Evolutionary conservation across 2,113 vertebrate genomes (phyloP).

Genomic region (Neogobius melanostomus): DNA sequence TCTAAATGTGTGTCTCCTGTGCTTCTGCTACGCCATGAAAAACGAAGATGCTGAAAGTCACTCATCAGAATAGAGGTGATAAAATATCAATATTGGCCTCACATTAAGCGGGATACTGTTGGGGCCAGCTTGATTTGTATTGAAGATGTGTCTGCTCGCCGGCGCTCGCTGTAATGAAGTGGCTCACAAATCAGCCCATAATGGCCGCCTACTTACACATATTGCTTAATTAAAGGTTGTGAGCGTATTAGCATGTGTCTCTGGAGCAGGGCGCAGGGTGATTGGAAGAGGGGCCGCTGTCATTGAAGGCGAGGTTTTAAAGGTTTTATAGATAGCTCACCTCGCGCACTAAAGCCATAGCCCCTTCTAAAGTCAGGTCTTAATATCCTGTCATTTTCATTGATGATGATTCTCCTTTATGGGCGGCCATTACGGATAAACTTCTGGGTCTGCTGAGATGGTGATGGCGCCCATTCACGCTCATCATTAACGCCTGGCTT

Average conservation of each 20-base stretch:
- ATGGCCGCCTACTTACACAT: conserved; percentile 99
- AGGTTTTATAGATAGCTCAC: conserved; percentile 98
- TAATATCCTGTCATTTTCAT: conserved; percentile 91
- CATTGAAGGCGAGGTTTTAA: conserved; percentile 85
- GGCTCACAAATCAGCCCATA: conserved; percentile 98
- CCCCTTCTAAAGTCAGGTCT: conserved; percentile 79
- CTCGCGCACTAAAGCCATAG: conserved; percentile 86
- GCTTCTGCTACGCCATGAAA: conserved; percentile 75
- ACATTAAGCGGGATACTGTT: conserved; percentile 92
- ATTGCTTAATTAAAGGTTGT: conserved; percentile 99
- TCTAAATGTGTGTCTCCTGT: conserved; percentile 58
- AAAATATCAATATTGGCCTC: conserved; percentile 89
- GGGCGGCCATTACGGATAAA: conserved; percentile 72
- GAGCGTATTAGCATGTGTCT: conserved; percentile 99
- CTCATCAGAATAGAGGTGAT: conserved; percentile 83
- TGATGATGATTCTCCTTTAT: conserved; percentile 81
- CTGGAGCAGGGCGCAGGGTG: conserved; percentile 83
- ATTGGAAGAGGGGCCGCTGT: conserved; percentile 82
- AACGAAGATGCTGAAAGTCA: conserved; percentile 79
- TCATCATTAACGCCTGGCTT: conserved; percentile 60
- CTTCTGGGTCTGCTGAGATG: conserved; percentile 56
- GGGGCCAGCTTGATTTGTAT: conserved; percentile 93
- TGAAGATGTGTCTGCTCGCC: conserved; percentile 94
- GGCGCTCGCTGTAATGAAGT: conserved; percentile 93
- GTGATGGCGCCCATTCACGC: conserved; percentile 36